Evolutionary conservation across 2,113 vertebrate species (phyloP).

Genomic region (Tylochromis polylepis): DNA sequence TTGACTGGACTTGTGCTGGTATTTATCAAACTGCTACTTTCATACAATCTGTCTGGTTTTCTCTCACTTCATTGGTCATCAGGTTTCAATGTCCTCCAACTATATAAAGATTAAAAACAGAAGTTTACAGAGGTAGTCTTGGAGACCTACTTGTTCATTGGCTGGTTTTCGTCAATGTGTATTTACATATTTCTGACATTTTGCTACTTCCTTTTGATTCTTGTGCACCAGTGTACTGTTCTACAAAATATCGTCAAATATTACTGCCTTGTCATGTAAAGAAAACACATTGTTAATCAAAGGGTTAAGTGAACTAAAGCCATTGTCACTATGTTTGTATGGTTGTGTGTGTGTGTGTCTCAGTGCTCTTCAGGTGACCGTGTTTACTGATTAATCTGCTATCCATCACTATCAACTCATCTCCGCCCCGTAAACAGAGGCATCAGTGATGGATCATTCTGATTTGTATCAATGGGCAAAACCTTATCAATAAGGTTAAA

Average conservation of each 20-base stretch:
- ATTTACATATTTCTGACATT: background rate
- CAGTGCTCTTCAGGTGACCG: background rate
- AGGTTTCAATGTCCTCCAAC: background rate
- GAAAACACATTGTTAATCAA: background rate
- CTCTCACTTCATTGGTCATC: background rate
- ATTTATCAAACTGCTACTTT: background rate
- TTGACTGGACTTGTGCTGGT: background rate
- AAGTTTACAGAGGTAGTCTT: background rate
- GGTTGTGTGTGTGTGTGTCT: background rate
- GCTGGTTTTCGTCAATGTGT: background rate
- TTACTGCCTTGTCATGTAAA: background rate
- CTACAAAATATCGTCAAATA: background rate
- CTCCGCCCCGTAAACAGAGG: conserved; percentile 43
- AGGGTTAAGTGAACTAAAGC: background rate
- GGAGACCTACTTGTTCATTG: background rate
- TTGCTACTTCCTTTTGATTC: background rate
- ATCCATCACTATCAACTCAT: conserved; percentile 53
- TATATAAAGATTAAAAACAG: background rate
- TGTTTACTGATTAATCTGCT: conserved; percentile 46
- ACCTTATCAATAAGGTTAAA: conserved; percentile 61
- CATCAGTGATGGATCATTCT: conserved; percentile 51
- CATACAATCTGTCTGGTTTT: background rate
- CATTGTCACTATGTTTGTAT: background rate
- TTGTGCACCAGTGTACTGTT: background rate
- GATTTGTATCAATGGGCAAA: conserved; percentile 32